Conservation (phyloP, 1,140 invertebrate species). For the Trialeurodes vaporariorum region DNA sequence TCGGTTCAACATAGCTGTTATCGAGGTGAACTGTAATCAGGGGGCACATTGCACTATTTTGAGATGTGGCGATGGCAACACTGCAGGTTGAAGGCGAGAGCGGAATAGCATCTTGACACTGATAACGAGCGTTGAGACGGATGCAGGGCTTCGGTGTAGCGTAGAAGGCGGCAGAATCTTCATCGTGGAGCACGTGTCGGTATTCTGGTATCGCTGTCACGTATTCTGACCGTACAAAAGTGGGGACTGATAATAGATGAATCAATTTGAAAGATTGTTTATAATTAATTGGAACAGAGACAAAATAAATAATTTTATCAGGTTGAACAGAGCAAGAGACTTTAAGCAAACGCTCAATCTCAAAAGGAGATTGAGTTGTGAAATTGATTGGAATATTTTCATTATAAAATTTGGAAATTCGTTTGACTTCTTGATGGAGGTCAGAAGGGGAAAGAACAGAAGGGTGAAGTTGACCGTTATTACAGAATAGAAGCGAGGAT, state of each 20-base stretch:
- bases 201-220: slow-evolving; percentile 2
- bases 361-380: not conserved
- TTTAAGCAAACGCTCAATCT: not conserved
- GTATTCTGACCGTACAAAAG: not conserved
- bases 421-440: not conserved
- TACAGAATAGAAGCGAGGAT: not conserved
- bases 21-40: too few species aligned
- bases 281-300: slow-evolving; percentile 5
- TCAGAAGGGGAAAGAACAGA: not conserved
- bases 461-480: not conserved
- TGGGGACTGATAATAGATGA: slow-evolving; percentile 2
- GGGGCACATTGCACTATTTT: too few species aligned
- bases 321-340: not conserved
- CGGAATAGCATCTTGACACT: too few species aligned
- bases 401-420: not conserved
- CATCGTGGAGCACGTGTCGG: too few species aligned
- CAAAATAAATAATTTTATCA: not conserved
- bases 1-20: too few species aligned
- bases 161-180: too few species aligned
- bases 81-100: too few species aligned
- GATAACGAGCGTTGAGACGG: too few species aligned
- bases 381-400: not conserved
- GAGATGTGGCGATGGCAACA: too few species aligned
- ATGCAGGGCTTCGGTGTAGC: too few species aligned
- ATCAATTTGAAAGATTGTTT: not conserved